Percentiles rank a stretch among this genome's conserved stretches.
phyloP scores from a whole-genome alignment of 1,140 invertebrate genomes.

The Bombus sylvicola region DNA sequence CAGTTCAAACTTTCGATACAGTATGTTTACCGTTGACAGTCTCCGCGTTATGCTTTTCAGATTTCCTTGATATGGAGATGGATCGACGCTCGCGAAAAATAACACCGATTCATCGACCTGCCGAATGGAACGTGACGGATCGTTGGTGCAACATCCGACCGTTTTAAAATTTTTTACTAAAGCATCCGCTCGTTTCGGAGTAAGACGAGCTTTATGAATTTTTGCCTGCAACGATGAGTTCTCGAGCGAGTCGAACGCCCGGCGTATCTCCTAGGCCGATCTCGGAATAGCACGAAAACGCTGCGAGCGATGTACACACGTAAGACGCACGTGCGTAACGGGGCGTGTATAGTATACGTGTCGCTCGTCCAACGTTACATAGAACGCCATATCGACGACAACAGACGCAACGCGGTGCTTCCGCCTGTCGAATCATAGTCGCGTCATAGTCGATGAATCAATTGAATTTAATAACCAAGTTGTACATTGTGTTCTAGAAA shows the following conservation, averaged over 20 bases:
- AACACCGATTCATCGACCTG: neutral
- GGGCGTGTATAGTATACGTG: neutral
- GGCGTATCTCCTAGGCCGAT: conserved; percentile 53
- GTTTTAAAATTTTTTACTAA: too few species aligned
- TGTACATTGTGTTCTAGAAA: neutral
- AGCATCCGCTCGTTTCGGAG: neutral
- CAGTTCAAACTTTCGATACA: conserved; percentile 27
- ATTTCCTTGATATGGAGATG: neutral
- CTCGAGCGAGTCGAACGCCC: neutral
- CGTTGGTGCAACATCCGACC: too few species aligned
- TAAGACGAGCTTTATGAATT: neutral
- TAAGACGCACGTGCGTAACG: neutral
- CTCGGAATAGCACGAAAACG: conserved; percentile 47
- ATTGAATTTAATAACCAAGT: conserved; percentile 39
- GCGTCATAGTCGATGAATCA: conserved; percentile 28
- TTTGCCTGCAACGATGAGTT: neutral
- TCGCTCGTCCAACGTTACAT: neutral
- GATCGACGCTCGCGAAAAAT: neutral
- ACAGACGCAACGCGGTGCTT: too few species aligned
- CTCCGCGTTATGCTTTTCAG: neutral
- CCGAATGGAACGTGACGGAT: too few species aligned
- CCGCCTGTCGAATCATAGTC: neutral
- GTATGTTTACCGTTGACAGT: neutral
- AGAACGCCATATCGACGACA: neutral
- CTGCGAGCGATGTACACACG: neutral